phyloP scores from a whole-genome alignment of 2,797 vertebrate species.

The Siniperca undulata region DNA sequence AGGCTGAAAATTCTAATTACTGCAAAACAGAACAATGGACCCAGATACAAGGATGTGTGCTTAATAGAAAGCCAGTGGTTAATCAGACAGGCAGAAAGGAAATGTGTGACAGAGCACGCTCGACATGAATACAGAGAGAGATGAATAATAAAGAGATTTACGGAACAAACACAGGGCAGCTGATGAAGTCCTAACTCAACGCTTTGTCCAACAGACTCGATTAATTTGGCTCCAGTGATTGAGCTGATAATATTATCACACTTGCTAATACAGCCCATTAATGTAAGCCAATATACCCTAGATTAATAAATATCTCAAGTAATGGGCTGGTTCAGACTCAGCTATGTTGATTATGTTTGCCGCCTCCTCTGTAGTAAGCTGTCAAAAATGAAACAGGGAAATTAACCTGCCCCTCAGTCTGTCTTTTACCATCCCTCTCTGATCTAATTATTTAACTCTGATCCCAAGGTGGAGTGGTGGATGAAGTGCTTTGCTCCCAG shows the following conservation, averaged over 20 bases:
- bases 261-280: conserved; percentile 27
- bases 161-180: background rate
- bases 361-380: conserved; percentile 25
- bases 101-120: conserved; percentile 40
- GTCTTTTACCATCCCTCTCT: background rate
- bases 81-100: conserved; percentile 40
- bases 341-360: conserved; percentile 18
- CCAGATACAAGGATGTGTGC: conserved; percentile 47
- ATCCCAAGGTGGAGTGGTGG: conserved; percentile 89
- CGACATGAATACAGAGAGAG: conserved; percentile 23
- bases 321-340: conserved; percentile 23
- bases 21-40: conserved; percentile 68
- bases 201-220: background rate
- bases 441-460: conserved; percentile 32
- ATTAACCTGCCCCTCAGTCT: conserved; percentile 9
- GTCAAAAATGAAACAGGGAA: conserved; percentile 11
- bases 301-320: conserved; percentile 35
- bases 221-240: conserved; percentile 35
- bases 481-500: conserved; percentile 88
- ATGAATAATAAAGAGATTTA: conserved; percentile 51
- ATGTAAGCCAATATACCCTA: conserved; percentile 28
- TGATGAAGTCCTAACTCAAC: conserved; percentile 24
- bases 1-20: conserved; percentile 76
- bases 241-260: conserved; percentile 51
- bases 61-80: conserved; percentile 56